Conservation (phyloP, 1,140 invertebrate genomes). For the Apis laboriosa region DNA sequence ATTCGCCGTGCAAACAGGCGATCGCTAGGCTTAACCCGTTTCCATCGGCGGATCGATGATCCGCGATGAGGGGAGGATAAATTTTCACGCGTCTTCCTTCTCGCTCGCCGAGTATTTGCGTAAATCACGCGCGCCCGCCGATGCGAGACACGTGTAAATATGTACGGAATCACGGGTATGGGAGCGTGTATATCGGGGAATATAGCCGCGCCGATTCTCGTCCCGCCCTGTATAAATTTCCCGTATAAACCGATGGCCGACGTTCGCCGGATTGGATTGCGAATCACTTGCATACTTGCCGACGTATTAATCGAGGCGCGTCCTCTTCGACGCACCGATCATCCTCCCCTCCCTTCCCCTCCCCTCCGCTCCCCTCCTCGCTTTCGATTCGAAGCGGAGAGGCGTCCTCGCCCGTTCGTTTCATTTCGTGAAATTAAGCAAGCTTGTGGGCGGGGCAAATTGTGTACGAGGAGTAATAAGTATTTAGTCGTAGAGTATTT, state of each 20-base stretch:
- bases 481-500: too few species aligned
- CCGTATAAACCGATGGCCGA: slow-evolving; percentile 37
- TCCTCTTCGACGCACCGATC: neutral
- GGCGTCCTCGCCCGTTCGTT: too few species aligned
- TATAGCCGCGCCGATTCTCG: slow-evolving; percentile 24
- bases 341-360: too few species aligned
- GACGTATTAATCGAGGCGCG: slow-evolving; percentile 53
- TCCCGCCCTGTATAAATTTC: slow-evolving; percentile 54
- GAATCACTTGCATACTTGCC: slow-evolving; percentile 55
- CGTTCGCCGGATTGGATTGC: slow-evolving; percentile 55
- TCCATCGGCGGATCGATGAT: slow-evolving; percentile 24
- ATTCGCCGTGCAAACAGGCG: slow-evolving; percentile 35
- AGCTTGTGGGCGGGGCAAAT: too few species aligned
- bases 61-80: slow-evolving; percentile 33
- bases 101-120: slow-evolving; percentile 46
- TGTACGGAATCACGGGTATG: slow-evolving; percentile 55
- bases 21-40: slow-evolving; percentile 27
- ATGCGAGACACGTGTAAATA: slow-evolving; percentile 54
- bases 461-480: too few species aligned
- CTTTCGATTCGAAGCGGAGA: neutral
- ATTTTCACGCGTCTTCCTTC: slow-evolving; percentile 49
- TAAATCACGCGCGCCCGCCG: slow-evolving; percentile 49
- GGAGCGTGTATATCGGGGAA: slow-evolving; percentile 18
- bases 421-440: too few species aligned
- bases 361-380: too few species aligned